Base-by-base conservation (phyloP, 2,797 vertebrate genomes). In the Arctocebus calabarensis region DNA sequence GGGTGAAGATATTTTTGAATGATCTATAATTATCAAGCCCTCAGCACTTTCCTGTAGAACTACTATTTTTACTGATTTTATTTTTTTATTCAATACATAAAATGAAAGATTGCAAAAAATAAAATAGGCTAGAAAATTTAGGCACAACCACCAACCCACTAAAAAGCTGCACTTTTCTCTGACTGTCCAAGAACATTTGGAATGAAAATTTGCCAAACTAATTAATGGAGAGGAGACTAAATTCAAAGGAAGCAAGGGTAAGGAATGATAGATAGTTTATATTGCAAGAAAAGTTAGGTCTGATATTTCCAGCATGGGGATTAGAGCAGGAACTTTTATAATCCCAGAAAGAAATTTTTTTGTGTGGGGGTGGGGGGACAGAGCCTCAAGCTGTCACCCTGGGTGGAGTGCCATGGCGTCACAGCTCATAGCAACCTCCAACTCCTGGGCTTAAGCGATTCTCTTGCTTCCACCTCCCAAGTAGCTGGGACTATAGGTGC, bases 21-120 rank as follows among this genome's bases (percentile, higher is more conserved):
- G 77, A 66, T 81, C 34, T 93, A 40, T 89, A 88, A 73, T 75
- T 37, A 89, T 62, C 29, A 68, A 85, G 12, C 61, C 7, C 10
- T 83, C 2, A 75, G n/a, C 32, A 77, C 32, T 71, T 88, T 61
- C 32, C 13, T 77, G 81, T 64, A 79, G 71, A 68, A 95, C 89
- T 55, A 84, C 22, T 57, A 34, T 59, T 88, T 95, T 89, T 83
- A 70, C 84, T 91, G 22, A 75, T 82, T 74, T 86, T 83, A 40
- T 43, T 70, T 87, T 82, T 82, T 20, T 19, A 11, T 3, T 92
- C n/a, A 68, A 34, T 64, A 78, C 70, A 7, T 12, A 83, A 78
- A 84, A 79, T 70, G n/a, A 92, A 75, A 23, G 20, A 29, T 12
- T 90, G 1, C 1, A 45, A 88, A 86, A 95, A 12, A 10, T 40